Evolutionary conservation across 2,113 vertebrate genomes (phyloP), one percentile per base, ranked within the genome.

Genomic region (Oxyura jamaicensis): DNA sequence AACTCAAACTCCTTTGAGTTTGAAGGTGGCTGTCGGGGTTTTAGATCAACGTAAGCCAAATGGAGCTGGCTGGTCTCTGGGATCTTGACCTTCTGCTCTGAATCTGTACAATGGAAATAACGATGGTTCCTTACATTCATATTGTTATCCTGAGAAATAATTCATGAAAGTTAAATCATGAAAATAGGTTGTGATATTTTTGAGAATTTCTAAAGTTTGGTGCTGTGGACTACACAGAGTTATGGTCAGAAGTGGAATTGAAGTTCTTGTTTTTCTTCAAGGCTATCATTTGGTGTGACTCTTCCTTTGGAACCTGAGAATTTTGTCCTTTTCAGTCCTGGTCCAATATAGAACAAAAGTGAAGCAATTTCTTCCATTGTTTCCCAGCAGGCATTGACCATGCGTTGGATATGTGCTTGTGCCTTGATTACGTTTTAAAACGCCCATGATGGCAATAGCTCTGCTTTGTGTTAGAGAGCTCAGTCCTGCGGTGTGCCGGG

Each of bases 81-180:
- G 15, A 35, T 73, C 41, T 59, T 73, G 31, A 80, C 22, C 22
- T 78, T 84, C 35, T 90, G 41, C 62, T 89, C 71, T 82, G 35
- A 56, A 50, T 78, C 25, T 56, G 10, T 75, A 42, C 55, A 87
- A 39, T 50, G 29, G 35, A 14, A 55, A 44, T 55, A 88, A 39
- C 0, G 1, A 29, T 63, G 33, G 3, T 55, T 93, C 46, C 46
- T 76, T 55, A 52, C 0, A 0, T 78, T 80, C 2, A 0, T 53
- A 3, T 2, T 62, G 21, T 81, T 88, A 67, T 50, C 25, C 36
- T 83, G 79, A 77, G 59, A 74, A 81, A 77, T 31, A 76, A 58
- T 80, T 76, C 31, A 59, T 46, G 67, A 81, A 19, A 8, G 16
- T 56, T 48, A 48, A 48, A 48, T 48, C 20, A 48, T 48, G 46